These are phyloP conservation scores for Dasyprocta punctata DNA, from an alignment of 2,113 vertebrate genomes.

Conservation along the genomic window DNA sequence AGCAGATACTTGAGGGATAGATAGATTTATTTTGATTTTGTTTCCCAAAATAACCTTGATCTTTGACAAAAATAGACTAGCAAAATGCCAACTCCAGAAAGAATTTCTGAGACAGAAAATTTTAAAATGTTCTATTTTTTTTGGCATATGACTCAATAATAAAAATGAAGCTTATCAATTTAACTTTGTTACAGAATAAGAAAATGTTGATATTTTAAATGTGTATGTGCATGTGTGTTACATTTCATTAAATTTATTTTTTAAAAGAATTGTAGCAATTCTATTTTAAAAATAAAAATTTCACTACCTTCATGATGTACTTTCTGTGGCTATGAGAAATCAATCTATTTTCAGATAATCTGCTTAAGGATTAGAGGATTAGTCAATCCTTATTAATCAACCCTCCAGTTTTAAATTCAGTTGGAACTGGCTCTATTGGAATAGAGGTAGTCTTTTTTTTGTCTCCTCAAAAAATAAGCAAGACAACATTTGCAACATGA, in stretches of 20 bases:
- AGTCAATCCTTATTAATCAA: constrained; percentile 65
- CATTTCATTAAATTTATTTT: not conserved
- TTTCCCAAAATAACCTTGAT: not conserved
- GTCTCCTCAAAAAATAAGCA: constrained; percentile 32
- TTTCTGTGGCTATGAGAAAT: constrained; percentile 13
- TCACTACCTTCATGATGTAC: not conserved
- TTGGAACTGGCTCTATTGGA: constrained; percentile 38
- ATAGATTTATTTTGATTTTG: not conserved
- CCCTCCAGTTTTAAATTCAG: constrained; percentile 61
- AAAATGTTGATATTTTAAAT: not conserved
- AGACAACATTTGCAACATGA: constrained; percentile 43
- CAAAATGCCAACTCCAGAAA: not conserved
- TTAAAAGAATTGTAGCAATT: not conserved
- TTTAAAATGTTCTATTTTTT: not conserved
- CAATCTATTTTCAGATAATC: constrained; percentile 73
- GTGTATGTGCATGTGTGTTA: not conserved
- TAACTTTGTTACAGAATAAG: not conserved
- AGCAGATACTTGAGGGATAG: not conserved
- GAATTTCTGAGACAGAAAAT: not conserved
- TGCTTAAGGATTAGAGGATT: constrained; percentile 71
- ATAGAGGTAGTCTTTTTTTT: constrained; percentile 29
- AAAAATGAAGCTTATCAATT: not conserved
- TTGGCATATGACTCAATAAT: not conserved
- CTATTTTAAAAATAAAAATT: not conserved
- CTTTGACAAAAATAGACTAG: not conserved